Percentiles rank a stretch among this genome's conserved stretches.
phyloP scores from a whole-genome alignment of 2,888 invertebrate genomes.

The Teleogryllus oceanicus region DNA sequence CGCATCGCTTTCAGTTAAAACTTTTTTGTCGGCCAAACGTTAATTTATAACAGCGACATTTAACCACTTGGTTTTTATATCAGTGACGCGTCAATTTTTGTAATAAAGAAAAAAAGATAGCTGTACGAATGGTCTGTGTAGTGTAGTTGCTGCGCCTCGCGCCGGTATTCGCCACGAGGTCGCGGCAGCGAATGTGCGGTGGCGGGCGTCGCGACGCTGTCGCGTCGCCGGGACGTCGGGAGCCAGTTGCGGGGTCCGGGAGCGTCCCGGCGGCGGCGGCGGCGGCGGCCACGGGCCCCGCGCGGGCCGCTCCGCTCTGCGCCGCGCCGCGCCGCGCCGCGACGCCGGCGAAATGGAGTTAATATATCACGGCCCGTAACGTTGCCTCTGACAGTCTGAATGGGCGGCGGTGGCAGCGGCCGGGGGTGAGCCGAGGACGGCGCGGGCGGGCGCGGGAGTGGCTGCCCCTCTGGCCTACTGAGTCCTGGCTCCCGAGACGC shows the following conservation, averaged over 20 bases:
- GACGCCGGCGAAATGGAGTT: conserved; percentile 43
- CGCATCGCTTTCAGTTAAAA: too few relatives aligned
- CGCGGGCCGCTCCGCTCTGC: conserved; percentile 5
- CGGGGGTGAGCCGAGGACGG: neutral
- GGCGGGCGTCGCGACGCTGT: too few relatives aligned
- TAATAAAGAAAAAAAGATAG: too few relatives aligned
- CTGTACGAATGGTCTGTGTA: too few relatives aligned
- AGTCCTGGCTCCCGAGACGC: neutral
- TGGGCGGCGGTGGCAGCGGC: conserved; percentile 39
- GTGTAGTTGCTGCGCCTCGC: too few relatives aligned
- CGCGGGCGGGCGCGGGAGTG: neutral
- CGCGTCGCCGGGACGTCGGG: neutral
- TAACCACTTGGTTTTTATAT: too few relatives aligned
- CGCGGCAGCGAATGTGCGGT: too few relatives aligned
- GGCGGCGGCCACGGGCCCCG: conserved; percentile 12
- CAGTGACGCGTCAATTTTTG: too few relatives aligned
- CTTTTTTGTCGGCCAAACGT: too few relatives aligned
- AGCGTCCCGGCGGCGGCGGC: neutral
- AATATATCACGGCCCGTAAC: conserved; percentile 45
- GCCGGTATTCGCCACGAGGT: too few relatives aligned
- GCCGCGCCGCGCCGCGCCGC: neutral
- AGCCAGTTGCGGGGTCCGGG: neutral
- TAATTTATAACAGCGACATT: too few relatives aligned
- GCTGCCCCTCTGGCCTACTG: conserved; percentile 1
- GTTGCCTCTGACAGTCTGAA: conserved; percentile 46